These are phyloP conservation scores for Apis dorsata DNA, from an alignment of 1,140 invertebrate genomes.

Conservation along the genomic window DNA sequence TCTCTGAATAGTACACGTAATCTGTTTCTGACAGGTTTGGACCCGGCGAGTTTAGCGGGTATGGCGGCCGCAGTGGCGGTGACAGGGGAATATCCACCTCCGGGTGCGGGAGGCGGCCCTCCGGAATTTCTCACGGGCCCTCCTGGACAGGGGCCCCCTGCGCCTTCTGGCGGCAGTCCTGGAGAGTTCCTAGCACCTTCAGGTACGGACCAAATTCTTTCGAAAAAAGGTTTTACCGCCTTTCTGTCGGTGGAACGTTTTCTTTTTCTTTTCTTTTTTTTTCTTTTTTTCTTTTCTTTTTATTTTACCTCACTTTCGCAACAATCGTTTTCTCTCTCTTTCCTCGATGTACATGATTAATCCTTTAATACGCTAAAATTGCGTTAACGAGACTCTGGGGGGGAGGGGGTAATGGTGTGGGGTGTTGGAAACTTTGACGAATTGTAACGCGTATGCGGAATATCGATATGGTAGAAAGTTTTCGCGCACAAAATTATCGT, in stretches of 20 bases:
- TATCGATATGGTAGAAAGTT: too few species aligned
- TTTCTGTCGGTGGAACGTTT: neutral
- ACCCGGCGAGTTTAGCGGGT: slow-evolving; percentile 83
- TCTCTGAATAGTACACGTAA: slow-evolving; percentile 75
- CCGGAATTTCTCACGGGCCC: slow-evolving; percentile 82
- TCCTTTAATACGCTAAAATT: neutral
- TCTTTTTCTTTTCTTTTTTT: too few species aligned
- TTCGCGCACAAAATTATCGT: neutral
- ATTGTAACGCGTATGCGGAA: too few species aligned
- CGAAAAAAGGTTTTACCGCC: slow-evolving; percentile 24
- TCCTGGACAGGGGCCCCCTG: slow-evolving; percentile 81
- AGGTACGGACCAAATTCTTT: slow-evolving; percentile 70
- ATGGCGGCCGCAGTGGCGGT: slow-evolving; percentile 84
- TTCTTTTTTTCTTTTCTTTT: neutral
- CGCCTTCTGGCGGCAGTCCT: slow-evolving; percentile 79
- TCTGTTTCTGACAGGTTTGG: slow-evolving; percentile 84
- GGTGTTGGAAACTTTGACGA: neutral
- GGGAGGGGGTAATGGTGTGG: neutral
- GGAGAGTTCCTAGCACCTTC: slow-evolving; percentile 79
- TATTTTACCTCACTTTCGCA: too few species aligned
- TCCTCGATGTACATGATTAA: neutral
- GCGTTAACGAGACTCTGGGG: neutral
- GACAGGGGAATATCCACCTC: slow-evolving; percentile 84
- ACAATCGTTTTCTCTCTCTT: neutral
- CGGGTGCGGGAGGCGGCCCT: slow-evolving; percentile 82